Conservation (phyloP, 2,797 vertebrate genomes). For the Miichthys miiuy region DNA sequence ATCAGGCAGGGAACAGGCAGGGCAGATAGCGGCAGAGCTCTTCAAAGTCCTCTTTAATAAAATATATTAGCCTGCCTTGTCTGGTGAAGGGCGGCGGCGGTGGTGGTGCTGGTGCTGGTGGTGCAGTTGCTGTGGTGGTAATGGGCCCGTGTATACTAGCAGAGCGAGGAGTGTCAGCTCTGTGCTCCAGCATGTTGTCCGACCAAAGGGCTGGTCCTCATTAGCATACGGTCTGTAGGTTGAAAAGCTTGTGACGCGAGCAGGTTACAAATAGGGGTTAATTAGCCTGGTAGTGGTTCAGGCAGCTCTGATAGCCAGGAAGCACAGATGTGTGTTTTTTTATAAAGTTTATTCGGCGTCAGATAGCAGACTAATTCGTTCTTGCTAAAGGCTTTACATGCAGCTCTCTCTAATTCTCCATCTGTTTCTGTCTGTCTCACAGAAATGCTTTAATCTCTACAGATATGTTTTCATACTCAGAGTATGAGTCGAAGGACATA, state of each 20-base stretch:
- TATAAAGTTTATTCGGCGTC: constrained; percentile 54
- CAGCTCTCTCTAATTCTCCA: constrained; percentile 32
- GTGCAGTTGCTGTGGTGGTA: constrained; percentile 45
- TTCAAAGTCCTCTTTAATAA: constrained; percentile 87
- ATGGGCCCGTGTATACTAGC: constrained; percentile 29
- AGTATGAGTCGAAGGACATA: not conserved
- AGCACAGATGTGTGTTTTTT: constrained; percentile 55
- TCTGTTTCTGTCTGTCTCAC: constrained; percentile 41
- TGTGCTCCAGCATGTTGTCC: constrained; percentile 11
- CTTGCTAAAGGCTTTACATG: constrained; percentile 50
- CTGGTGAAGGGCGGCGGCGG: constrained; percentile 42
- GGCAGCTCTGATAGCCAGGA: constrained; percentile 44
- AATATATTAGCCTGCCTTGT: constrained; percentile 74
- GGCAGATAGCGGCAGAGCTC: constrained; percentile 65
- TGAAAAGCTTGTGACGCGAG: constrained; percentile 53
- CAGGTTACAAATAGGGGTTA: constrained; percentile 71
- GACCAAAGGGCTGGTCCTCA: constrained; percentile 45
- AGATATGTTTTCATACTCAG: constrained; percentile 38
- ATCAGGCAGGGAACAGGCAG: constrained; percentile 59
- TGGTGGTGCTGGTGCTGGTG: constrained; percentile 13
- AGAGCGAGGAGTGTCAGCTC: constrained; percentile 18
- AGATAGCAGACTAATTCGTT: constrained; percentile 49
- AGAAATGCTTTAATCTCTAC: constrained; percentile 52
- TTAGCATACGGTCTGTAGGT: constrained; percentile 56
- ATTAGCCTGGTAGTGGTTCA: constrained; percentile 63